Evolutionary conservation across 1,140 invertebrate genomes (phyloP), one percentile per base, ranked within the genome.

Genomic region (Drosophila mauritiana): DNA sequence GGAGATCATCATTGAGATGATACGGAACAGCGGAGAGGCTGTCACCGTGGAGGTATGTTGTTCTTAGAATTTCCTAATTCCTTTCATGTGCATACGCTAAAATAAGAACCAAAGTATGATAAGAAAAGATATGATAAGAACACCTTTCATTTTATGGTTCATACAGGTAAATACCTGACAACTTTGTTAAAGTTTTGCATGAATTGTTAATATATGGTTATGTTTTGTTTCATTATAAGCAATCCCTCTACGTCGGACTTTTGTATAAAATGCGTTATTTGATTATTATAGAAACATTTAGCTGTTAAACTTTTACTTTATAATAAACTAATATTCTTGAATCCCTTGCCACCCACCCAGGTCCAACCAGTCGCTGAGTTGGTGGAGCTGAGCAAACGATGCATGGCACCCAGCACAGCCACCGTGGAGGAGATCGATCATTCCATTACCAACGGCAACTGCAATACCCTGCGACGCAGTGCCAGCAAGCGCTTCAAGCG

Each of bases 1-100:
- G 34, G 98, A 99, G 91, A 97, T 98, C 82, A 97, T 99, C 63
- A 98, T 98, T 73, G 97, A 98, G 91, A 94, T 98, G 78, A 98
- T 99, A 77, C 96, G 96, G 73, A 95, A 96, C 49, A 97, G 97
- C 42, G 95, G 95, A 17, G 96, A 96, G 81, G 94, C 93, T 75
- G 96, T 99, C 55, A 96, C 94, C 43, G 95, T 99, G 34, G 97
- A 97, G 95, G 97, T 98, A 31, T 12, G 84, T 64, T 20, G 8
- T 51, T 51, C 48, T 34, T 3, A 22, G 25, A 51, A 31, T 15
- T 49, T 3, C 3, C 10, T 34, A 51, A 51, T 51, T n/a, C 48
- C 46, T 49, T 49, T 31, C 13, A 49, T 27, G 12, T 46, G 45
- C 22, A 25, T 25, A 25, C 45, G 22, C 22, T 27, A 13, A 48